A percentile compares a stretch with the other conserved stretches of the same genome.
phyloP scores from a whole-genome alignment of 2,888 invertebrate species.

The Agriopis marginaria region DNA sequence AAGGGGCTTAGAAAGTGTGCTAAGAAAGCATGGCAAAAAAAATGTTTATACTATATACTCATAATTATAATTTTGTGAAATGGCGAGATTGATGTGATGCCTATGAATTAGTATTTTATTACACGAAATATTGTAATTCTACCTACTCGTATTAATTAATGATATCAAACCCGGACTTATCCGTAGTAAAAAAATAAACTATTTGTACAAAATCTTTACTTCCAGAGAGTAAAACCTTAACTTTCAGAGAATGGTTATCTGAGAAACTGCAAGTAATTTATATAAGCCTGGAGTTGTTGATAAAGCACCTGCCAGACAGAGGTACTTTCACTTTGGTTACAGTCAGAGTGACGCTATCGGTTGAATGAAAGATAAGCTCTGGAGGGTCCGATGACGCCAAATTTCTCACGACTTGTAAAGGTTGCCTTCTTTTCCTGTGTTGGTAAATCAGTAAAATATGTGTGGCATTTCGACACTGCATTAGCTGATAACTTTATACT shows the following conservation, averaged over 20 bases:
- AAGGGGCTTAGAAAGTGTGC: too few species aligned
- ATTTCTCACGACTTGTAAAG: conserved; percentile 27
- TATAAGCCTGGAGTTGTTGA: conserved; percentile 9
- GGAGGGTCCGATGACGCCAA: conserved; percentile 29
- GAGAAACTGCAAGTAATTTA: conserved; percentile 12
- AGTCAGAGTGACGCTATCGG: conserved; percentile 30
- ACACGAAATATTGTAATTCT: too few species aligned
- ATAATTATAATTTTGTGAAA: too few species aligned
- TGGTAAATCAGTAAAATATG: conserved; percentile 3
- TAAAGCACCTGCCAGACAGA: conserved; percentile 35
- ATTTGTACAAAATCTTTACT: not conserved
- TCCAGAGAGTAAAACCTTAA: not conserved
- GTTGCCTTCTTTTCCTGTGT: conserved; percentile 26
- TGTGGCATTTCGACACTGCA: conserved; percentile 11
- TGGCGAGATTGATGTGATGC: too few species aligned
- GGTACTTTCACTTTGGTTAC: conserved; percentile 34
- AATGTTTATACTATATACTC: too few species aligned
- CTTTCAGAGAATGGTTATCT: not conserved
- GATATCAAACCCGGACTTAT: too few species aligned
- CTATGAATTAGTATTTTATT: too few species aligned
- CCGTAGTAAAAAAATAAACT: too few species aligned
- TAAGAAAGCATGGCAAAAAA: too few species aligned
- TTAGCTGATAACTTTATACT: not conserved
- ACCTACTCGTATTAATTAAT: too few species aligned
- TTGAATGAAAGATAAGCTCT: conserved; percentile 32